Evolutionary conservation across 2,113 vertebrate genomes (phyloP).

Genomic region (Irena cyanogastra): DNA sequence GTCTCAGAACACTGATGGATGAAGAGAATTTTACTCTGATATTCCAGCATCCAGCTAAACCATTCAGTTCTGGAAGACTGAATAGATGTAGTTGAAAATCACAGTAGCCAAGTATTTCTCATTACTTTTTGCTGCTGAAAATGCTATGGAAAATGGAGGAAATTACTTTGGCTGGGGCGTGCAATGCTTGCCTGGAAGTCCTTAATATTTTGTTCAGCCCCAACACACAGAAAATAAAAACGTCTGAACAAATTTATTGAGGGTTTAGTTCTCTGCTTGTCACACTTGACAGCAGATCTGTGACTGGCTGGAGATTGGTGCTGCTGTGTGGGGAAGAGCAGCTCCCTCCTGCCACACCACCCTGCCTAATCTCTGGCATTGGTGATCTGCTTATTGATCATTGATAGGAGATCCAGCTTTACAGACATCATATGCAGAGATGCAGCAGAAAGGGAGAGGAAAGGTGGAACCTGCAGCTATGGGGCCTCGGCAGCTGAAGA

Average conservation of each 20-base stretch:
- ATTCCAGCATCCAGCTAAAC: background rate
- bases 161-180: background rate
- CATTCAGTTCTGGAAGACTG: background rate
- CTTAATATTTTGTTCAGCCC: slow-evolving; percentile 1
- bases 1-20: background rate
- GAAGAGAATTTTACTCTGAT: background rate
- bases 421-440: background rate
- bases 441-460: background rate
- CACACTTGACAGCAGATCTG: background rate
- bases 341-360: background rate
- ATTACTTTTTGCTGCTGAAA: background rate
- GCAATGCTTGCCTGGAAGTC: background rate
- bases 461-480: background rate
- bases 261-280: background rate
- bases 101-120: background rate
- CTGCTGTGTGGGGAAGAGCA: background rate
- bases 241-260: background rate
- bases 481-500: background rate
- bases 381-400: background rate
- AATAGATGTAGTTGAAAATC: background rate
- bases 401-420: background rate
- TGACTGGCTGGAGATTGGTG: background rate
- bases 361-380: background rate
- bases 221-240: background rate
- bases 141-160: background rate